These are phyloP conservation scores for Macrosteles quadrilineatus DNA, from an alignment of 1,140 invertebrate genomes.

Conservation along the genomic window DNA sequence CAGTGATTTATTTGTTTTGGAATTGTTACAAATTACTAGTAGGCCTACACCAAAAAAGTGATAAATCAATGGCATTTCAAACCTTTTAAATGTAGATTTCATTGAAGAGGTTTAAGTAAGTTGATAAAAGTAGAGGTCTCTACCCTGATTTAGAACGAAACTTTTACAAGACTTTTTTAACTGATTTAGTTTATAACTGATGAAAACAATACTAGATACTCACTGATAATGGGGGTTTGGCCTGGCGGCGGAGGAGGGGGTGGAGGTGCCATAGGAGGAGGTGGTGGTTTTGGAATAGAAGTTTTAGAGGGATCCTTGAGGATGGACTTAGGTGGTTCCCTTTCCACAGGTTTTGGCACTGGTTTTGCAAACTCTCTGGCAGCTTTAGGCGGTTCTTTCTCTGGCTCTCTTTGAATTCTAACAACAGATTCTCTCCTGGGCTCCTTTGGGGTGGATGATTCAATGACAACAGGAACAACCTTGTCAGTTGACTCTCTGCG, in stretches of 20 bases:
- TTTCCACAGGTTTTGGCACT: constrained; percentile 2
- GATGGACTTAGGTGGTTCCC: constrained; percentile 50
- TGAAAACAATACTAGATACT: no score
- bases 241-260: constrained; percentile 27
- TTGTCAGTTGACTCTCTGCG: constrained; percentile 43
- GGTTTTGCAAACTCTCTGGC: constrained; percentile 33
- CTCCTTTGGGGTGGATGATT: constrained; percentile 9
- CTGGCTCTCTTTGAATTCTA: not conserved
- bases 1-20: no score
- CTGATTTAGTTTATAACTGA: no score
- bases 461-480: constrained; percentile 5
- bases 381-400: not conserved
- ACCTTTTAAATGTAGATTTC: no score
- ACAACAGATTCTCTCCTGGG: not conserved
- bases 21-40: no score
- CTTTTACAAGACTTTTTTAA: no score
- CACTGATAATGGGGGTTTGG: constrained; percentile 22
- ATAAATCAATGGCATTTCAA: no score
- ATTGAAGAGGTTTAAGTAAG: no score
- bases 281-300: constrained; percentile 64
- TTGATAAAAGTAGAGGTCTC: no score
- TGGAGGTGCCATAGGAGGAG: constrained; percentile 53
- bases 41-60: no score
- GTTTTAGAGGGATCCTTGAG: constrained; percentile 49
- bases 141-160: no score